Percentiles rank a stretch among this genome's conserved stretches.
Evolutionary conservation across 2,797 vertebrate species (phyloP).

Genomic region (Lateolabrax maculatus): DNA sequence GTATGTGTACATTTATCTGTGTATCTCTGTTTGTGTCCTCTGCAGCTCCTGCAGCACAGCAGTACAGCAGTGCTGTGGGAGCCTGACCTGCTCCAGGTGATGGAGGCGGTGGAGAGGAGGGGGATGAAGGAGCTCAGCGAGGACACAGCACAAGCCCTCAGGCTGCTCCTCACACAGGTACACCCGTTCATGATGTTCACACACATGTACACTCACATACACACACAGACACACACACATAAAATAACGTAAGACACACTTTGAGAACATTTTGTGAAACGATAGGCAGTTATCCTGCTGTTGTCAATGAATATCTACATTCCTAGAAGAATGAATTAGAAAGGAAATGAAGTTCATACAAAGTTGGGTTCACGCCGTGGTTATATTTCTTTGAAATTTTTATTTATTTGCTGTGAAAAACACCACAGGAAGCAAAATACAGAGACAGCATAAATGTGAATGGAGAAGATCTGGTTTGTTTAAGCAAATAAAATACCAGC

Average conservation of each 20-base stretch:
- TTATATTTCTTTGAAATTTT: constrained; percentile 1
- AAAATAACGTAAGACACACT: not conserved
- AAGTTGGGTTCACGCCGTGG: not conserved
- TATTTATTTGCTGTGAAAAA: constrained; percentile 16
- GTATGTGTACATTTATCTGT: not conserved
- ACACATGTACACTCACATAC: not conserved
- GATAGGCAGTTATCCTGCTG: not conserved
- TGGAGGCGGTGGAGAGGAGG: constrained; percentile 77
- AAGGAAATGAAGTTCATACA: constrained; percentile 17
- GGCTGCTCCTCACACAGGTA: constrained; percentile 81
- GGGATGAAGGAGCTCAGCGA: constrained; percentile 76
- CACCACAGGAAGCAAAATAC: not conserved
- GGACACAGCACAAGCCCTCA: constrained; percentile 72
- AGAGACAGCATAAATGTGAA: constrained; percentile 18
- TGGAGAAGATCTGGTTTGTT: constrained; percentile 6
- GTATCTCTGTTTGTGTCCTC: constrained; percentile 16
- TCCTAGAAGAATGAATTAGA: not conserved
- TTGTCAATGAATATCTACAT: not conserved
- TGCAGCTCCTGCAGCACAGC: constrained; percentile 80
- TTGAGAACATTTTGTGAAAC: not conserved
- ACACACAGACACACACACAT: constrained; percentile 13
- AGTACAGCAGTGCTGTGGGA: constrained; percentile 69
- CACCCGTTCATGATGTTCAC: not conserved
- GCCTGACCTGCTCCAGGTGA: constrained; percentile 76
- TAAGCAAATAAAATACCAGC: constrained; percentile 38